Evolutionary conservation across 2,113 vertebrate species (phyloP).

Genomic region (Protomyctophum bolini): DNA sequence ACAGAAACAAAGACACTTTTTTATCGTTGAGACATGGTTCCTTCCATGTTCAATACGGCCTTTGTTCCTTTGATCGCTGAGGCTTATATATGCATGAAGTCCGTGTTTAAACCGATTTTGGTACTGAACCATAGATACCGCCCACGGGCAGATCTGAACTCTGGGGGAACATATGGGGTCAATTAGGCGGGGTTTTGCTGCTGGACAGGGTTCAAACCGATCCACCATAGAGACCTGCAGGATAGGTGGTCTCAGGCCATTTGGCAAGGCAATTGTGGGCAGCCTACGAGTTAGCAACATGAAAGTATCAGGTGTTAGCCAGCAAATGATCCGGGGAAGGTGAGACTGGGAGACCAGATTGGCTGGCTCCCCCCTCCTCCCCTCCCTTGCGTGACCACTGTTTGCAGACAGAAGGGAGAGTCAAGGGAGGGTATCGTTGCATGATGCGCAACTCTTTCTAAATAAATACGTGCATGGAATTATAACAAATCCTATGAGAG

Average conservation of each 20-base stretch:
- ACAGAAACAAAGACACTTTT: slow-evolving; percentile 23
- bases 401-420: slow-evolving; percentile 43
- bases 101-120: slow-evolving; percentile 49
- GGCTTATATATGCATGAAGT: slow-evolving; percentile 40
- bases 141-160: slow-evolving; percentile 69
- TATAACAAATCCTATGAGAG: slow-evolving; percentile 11
- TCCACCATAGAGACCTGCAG: slow-evolving; percentile 72
- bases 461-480: slow-evolving; percentile 13
- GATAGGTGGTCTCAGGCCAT: slow-evolving; percentile 82
- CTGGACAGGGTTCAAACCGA: slow-evolving; percentile 74
- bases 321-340: slow-evolving; percentile 79
- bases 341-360: slow-evolving; percentile 70
- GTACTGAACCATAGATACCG: slow-evolving; percentile 51
- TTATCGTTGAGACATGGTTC: slow-evolving; percentile 36
- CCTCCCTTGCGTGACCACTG: slow-evolving; percentile 30
- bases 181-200: slow-evolving; percentile 76
- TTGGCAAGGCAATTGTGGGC: slow-evolving; percentile 78
- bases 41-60: slow-evolving; percentile 47
- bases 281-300: slow-evolving; percentile 67
- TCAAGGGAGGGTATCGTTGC: slow-evolving; percentile 31
- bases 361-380: slow-evolving; percentile 39
- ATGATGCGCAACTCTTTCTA: slow-evolving; percentile 33
- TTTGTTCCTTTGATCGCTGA: slow-evolving; percentile 60
- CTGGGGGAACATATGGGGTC: slow-evolving; percentile 78
- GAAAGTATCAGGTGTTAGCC: slow-evolving; percentile 80